These are phyloP conservation scores for Lingula anatina DNA, from an alignment of 2,888 invertebrate species.

Conservation along the genomic window DNA sequence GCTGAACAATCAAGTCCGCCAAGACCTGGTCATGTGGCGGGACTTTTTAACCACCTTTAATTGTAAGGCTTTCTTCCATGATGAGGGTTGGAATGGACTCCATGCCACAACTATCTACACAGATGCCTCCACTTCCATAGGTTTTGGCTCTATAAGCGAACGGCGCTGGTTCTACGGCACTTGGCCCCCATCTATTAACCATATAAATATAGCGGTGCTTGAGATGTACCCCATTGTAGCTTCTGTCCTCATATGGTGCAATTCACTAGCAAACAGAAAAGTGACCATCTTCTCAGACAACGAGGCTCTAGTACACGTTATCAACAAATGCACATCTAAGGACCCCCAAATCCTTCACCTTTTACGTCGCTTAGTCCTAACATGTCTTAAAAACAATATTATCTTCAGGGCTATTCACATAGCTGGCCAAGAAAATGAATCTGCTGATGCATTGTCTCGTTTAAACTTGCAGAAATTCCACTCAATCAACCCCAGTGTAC, in stretches of 20 bases:
- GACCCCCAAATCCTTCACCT: background rate
- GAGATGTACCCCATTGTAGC: conserved; percentile 1
- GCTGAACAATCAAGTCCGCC: background rate
- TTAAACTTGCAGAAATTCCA: too few species aligned
- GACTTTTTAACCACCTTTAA: conserved; percentile 1
- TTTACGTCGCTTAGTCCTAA: too few species aligned
- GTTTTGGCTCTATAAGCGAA: conserved; percentile 1
- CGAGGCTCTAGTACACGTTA: background rate
- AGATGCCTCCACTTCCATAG: background rate
- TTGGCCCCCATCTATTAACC: conserved; percentile 1
- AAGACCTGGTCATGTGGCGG: conserved; percentile 3
- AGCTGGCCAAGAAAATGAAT: too few species aligned
- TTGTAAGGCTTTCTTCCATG: conserved; percentile 3
- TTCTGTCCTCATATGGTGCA: background rate
- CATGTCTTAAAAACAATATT: too few species aligned
- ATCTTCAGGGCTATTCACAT: too few species aligned
- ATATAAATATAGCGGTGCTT: background rate
- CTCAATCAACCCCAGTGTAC: too few species aligned
- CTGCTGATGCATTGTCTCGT: too few species aligned
- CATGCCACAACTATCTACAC: background rate
- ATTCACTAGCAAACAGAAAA: background rate
- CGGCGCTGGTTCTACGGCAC: conserved; percentile 1
- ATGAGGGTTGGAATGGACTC: too few species aligned
- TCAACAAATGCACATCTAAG: conserved; percentile 3
- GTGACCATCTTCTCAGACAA: background rate